Percentiles rank a stretch among this genome's conserved stretches.
Conservation (phyloP, 1,140 invertebrate genomes). For the Hirudo medicinalis region DNA sequence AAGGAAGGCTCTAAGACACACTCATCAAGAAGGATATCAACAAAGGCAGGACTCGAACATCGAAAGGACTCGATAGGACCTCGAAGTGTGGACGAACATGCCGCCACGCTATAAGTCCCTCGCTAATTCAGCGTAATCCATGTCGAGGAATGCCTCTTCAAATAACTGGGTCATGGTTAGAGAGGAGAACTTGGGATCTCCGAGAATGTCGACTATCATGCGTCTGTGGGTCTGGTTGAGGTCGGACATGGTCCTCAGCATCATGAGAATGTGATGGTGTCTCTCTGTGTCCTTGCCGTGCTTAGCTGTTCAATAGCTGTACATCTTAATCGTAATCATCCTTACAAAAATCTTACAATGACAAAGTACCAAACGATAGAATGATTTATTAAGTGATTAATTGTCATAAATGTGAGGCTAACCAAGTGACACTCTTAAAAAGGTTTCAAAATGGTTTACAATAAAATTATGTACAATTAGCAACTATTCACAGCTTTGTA, state of each 20-base stretch:
- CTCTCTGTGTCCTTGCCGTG: background rate
- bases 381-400: background rate
- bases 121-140: too few relatives aligned
- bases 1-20: too few relatives aligned
- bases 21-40: too few relatives aligned
- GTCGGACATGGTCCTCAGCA: background rate
- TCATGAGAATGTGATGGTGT: slow-evolving; percentile 3
- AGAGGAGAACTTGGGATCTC: too few relatives aligned
- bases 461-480: too few relatives aligned
- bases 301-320: background rate
- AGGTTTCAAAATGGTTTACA: background rate
- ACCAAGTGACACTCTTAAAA: background rate
- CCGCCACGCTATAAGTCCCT: too few relatives aligned
- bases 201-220: background rate
- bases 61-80: too few relatives aligned
- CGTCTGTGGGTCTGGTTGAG: background rate
- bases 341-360: background rate
- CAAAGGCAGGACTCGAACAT: too few relatives aligned
- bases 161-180: background rate
- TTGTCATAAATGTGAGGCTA: background rate
- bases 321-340: background rate
- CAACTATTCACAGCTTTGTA: too few relatives aligned
- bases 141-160: background rate
- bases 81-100: too few relatives aligned
- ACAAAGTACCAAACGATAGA: background rate